Evolutionary conservation across 1,140 invertebrate genomes (phyloP).

Genomic region (Tetraneura akinire): DNA sequence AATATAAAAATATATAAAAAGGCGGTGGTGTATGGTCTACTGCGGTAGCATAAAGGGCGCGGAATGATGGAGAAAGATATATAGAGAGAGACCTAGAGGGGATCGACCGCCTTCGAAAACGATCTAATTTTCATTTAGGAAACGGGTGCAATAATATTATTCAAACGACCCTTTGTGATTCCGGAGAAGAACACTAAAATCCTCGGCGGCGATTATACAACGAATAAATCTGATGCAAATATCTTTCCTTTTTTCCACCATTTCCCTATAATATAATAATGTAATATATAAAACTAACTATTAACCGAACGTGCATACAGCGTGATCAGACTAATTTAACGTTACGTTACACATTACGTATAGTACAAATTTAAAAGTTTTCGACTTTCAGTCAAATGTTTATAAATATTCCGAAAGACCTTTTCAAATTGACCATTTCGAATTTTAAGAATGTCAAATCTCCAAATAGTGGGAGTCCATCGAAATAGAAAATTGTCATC

Average conservation of each 20-base stretch:
- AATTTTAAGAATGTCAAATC: too few species aligned
- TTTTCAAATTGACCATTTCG: too few species aligned
- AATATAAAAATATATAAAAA: conserved; percentile 2
- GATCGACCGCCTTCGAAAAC: conserved; percentile 10
- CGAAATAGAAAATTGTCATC: too few species aligned
- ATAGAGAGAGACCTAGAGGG: neutral
- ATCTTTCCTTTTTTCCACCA: conserved; percentile 25
- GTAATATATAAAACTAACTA: neutral
- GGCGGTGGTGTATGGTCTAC: conserved; percentile 11
- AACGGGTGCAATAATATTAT: conserved; percentile 44
- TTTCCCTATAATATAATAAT: neutral
- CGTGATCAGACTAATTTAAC: too few species aligned
- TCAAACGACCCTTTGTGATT: conserved; percentile 44
- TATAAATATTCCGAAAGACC: too few species aligned
- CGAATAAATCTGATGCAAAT: conserved; percentile 32
- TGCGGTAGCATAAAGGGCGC: neutral
- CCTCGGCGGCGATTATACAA: conserved; percentile 30
- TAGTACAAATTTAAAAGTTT: too few species aligned
- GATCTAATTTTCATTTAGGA: conserved; percentile 43
- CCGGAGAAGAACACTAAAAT: conserved; percentile 18
- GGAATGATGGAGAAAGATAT: neutral
- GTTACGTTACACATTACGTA: too few species aligned
- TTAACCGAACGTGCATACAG: too few species aligned
- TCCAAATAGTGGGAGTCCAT: too few species aligned
- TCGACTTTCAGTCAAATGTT: too few species aligned